These are phyloP conservation scores for Sinocyclocheilus anshuiensis DNA, from an alignment of 2,113 vertebrate species.

Conservation along the genomic window DNA sequence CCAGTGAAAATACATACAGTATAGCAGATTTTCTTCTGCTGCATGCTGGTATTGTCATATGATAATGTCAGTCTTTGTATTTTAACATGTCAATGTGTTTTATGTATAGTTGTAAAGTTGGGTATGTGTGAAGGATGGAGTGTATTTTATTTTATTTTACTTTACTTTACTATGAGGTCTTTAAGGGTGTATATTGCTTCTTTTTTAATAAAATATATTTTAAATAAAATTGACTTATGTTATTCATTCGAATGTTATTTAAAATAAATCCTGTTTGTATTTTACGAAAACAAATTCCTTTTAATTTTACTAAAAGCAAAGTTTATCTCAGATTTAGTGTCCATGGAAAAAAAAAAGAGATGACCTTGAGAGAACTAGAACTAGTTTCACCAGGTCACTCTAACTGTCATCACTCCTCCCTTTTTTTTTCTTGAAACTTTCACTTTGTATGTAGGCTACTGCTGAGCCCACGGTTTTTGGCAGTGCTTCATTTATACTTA, in stretches of 20 bases:
- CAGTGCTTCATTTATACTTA: not conserved
- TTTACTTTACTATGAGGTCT: conserved; percentile 5
- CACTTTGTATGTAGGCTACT: conserved; percentile 1
- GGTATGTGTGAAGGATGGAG: conserved; percentile 33
- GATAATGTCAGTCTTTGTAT: conserved; percentile 41
- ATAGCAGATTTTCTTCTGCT: conserved; percentile 32
- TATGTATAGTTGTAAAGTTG: conserved; percentile 36
- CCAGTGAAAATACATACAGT: conserved; percentile 29
- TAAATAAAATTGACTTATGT: not conserved
- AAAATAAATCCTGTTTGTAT: not conserved
- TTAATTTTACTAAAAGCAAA: not conserved
- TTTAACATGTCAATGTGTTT: not conserved
- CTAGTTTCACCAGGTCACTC: conserved; percentile 23
- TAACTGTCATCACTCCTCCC: conserved; percentile 11
- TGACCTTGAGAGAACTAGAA: conserved; percentile 21
- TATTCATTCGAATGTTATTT: conserved; percentile 2
- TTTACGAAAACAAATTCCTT: not conserved
- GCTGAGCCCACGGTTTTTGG: not conserved
- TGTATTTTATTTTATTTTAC: not conserved
- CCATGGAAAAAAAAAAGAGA: not conserved
- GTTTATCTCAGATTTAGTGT: not conserved
- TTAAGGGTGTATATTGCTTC: conserved; percentile 5
- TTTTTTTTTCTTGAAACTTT: not conserved
- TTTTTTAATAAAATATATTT: conserved; percentile 44
- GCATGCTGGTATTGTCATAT: conserved; percentile 34